Evolutionary conservation across 2,888 invertebrate species (phyloP).

Genomic region (Idaea biselata): DNA sequence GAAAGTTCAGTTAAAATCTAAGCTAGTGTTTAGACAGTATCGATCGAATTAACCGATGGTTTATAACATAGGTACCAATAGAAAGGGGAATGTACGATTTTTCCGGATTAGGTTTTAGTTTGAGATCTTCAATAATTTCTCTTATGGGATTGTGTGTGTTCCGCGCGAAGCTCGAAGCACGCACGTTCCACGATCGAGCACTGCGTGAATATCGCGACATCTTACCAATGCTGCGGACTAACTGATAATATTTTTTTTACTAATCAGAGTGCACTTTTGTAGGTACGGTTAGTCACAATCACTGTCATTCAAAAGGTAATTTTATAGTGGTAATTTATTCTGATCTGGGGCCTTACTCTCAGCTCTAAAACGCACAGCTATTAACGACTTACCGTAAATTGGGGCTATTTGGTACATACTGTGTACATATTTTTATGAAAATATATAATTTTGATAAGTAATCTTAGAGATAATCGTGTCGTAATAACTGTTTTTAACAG

Average conservation of each 20-base stretch:
- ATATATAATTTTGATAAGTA: no score
- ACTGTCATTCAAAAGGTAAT: background rate
- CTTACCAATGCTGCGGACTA: slow-evolving; percentile 11
- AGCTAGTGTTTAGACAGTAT: background rate
- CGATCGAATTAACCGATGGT: no score
- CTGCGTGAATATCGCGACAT: slow-evolving; percentile 50
- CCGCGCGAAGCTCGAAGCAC: slow-evolving; percentile 86
- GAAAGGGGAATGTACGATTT: slow-evolving; percentile 95
- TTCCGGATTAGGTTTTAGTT: slow-evolving; percentile 93
- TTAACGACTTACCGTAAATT: no score
- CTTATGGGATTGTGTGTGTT: slow-evolving; percentile 96
- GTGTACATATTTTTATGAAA: no score
- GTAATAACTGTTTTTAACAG: no score
- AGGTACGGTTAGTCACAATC: slow-evolving; percentile 2
- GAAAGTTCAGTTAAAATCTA: background rate
- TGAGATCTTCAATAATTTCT: slow-evolving; percentile 92
- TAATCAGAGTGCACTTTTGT: slow-evolving; percentile 14
- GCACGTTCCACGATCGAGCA: slow-evolving; percentile 85
- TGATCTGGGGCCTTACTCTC: background rate
- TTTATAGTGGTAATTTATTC: background rate
- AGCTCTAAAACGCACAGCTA: no score
- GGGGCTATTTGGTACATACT: no score
- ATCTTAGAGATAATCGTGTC: no score
- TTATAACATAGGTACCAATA: slow-evolving; percentile 88
- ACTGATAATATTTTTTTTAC: slow-evolving; percentile 18